Conservation (phyloP, 2,113 vertebrate genomes). For the Isichthys henryi region DNA sequence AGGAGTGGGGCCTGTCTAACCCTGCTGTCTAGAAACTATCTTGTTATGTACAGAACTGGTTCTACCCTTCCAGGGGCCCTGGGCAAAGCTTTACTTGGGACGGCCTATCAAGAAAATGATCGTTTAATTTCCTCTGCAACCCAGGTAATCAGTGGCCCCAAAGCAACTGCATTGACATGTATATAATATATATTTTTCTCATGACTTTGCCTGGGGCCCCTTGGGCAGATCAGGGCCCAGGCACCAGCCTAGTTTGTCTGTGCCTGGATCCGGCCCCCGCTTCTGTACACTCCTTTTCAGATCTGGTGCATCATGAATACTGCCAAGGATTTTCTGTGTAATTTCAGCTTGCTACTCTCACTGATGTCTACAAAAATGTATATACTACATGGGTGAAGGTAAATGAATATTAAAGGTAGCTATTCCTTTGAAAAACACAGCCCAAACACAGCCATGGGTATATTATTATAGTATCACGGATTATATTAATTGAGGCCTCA, state of each 20-base stretch:
- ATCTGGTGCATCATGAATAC: not conserved
- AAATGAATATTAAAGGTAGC: not conserved
- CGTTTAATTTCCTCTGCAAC: not conserved
- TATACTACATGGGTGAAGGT: not conserved
- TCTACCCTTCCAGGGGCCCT: not conserved
- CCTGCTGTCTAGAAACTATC: not conserved
- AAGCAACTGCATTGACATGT: not conserved
- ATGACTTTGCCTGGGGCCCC: not conserved
- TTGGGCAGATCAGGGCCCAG: not conserved
- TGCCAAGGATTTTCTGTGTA: not conserved
- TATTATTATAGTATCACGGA: not conserved
- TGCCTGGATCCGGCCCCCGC: not conserved
- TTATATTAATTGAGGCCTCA: not conserved
- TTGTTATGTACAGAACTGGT: not conserved
- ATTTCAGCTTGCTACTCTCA: not conserved
- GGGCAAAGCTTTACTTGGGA: too few relatives aligned
- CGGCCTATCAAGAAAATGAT: not conserved
- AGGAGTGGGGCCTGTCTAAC: not conserved
- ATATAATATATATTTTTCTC: not conserved
- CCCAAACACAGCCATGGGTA: not conserved
- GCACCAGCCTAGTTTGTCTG: not conserved
- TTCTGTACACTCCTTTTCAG: not conserved
- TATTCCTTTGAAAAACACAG: not conserved
- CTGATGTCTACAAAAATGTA: not conserved
- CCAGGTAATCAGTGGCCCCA: not conserved